Percentiles rank a stretch among this genome's conserved stretches.
Evolutionary conservation across 2,797 vertebrate species (phyloP).

Genomic region (Etheostoma perlongum): DNA sequence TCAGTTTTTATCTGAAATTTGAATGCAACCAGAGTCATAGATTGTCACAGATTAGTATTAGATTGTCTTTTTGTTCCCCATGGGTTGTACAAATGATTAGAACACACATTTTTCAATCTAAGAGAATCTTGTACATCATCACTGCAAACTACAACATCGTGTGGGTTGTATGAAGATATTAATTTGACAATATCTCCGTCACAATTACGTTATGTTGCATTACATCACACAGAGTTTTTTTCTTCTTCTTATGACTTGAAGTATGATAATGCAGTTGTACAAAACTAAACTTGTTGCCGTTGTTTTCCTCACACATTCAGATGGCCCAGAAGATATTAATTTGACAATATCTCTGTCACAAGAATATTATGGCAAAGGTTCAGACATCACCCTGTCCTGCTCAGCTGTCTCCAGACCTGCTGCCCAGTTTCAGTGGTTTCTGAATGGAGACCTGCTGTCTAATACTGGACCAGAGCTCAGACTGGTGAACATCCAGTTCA

Average conservation of each 20-base stretch:
- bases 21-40: neutral
- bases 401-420: slow-evolving; percentile 62
- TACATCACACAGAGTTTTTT: too few relatives aligned
- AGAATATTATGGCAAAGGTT: slow-evolving; percentile 30
- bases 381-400: slow-evolving; percentile 55
- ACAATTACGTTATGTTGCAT: neutral
- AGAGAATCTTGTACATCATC: too few relatives aligned
- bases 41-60: neutral
- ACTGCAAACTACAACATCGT: too few relatives aligned
- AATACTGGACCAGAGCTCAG: slow-evolving; percentile 39
- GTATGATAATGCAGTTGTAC: neutral
- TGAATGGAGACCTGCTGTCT: slow-evolving; percentile 34
- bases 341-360: slow-evolving; percentile 1
- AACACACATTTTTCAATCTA: too few relatives aligned
- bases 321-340: slow-evolving; percentile 57
- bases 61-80: too few relatives aligned
- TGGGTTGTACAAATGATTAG: too few relatives aligned
- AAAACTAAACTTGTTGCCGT: neutral
- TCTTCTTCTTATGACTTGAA: neutral
- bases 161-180: slow-evolving; percentile 26
- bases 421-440: slow-evolving; percentile 54
- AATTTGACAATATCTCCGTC: neutral
- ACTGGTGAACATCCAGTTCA: slow-evolving; percentile 44
- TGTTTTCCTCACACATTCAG: slow-evolving; percentile 30
- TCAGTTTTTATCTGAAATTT: neutral